A percentile compares a stretch with the other conserved stretches of the same genome.
phyloP scores from a whole-genome alignment of 1,140 invertebrate species.

The Penaeus indicus region DNA sequence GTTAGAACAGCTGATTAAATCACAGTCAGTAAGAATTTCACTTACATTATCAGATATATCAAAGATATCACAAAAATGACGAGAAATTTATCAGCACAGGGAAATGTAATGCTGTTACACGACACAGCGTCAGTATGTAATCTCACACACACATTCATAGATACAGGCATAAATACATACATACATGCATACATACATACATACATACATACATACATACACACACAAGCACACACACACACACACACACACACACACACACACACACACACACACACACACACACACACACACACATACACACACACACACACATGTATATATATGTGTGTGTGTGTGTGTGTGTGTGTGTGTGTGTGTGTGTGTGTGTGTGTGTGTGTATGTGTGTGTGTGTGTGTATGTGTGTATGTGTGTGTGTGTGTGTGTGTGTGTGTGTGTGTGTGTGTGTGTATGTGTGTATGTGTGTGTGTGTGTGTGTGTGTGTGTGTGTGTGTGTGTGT shows the following conservation, averaged over 20 bases:
- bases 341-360: background rate
- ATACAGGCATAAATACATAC: too few species aligned
- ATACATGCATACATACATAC: background rate
- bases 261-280: background rate
- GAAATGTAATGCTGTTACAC: too few species aligned
- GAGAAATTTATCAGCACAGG: too few species aligned
- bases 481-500: too few species aligned
- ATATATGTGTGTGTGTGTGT: background rate
- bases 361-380: background rate
- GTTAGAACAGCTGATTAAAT: too few species aligned
- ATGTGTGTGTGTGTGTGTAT: background rate
- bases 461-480: too few species aligned
- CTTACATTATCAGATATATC: too few species aligned
- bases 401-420: background rate
- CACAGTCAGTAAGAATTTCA: too few species aligned
- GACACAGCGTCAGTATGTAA: background rate
- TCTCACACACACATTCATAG: background rate
- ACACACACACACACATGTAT: background rate
- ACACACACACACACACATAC: background rate
- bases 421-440: background rate
- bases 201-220: background rate
- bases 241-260: background rate
- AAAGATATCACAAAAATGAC: too few species aligned
- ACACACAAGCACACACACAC: background rate
- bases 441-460: background rate